These are phyloP conservation scores for Butorides virescens DNA, from an alignment of 2,113 vertebrate genomes.

Conservation along the genomic window DNA sequence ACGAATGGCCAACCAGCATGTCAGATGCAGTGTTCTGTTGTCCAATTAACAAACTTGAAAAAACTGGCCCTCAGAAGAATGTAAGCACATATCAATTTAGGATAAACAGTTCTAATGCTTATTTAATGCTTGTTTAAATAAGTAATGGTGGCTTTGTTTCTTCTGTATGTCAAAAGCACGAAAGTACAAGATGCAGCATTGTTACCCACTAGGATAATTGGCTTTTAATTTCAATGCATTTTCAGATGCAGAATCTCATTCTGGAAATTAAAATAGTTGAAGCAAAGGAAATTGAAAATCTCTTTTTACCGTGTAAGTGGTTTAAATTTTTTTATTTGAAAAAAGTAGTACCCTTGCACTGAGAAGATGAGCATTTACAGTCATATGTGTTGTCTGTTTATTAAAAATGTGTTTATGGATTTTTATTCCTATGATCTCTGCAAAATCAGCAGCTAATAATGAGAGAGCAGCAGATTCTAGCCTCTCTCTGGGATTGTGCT, in stretches of 20 bases:
- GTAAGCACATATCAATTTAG: not conserved
- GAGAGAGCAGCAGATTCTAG: not conserved
- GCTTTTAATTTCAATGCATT: not conserved
- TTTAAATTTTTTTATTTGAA: not conserved
- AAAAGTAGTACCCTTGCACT: not conserved
- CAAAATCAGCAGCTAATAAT: not conserved
- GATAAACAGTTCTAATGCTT: slow-evolving; percentile 25
- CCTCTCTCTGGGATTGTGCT: not conserved
- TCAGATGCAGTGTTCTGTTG: not conserved
- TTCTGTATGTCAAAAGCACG: not conserved
- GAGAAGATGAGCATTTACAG: not conserved
- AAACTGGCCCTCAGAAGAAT: not conserved
- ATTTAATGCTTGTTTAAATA: slow-evolving; percentile 47
- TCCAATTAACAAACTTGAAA: not conserved
- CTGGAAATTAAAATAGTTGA: not conserved
- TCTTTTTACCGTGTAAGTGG: not conserved
- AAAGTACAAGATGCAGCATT: not conserved
- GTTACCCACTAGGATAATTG: not conserved
- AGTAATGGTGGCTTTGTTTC: not conserved
- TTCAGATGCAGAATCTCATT: not conserved
- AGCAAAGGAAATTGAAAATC: not conserved
- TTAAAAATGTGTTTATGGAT: not conserved
- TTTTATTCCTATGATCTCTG: not conserved
- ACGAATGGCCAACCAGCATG: not conserved
- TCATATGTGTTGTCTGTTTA: not conserved